Percentiles rank a stretch among this genome's conserved stretches.
Conservation (phyloP, 2,797 vertebrate species). For the Telmatherina bonti region DNA sequence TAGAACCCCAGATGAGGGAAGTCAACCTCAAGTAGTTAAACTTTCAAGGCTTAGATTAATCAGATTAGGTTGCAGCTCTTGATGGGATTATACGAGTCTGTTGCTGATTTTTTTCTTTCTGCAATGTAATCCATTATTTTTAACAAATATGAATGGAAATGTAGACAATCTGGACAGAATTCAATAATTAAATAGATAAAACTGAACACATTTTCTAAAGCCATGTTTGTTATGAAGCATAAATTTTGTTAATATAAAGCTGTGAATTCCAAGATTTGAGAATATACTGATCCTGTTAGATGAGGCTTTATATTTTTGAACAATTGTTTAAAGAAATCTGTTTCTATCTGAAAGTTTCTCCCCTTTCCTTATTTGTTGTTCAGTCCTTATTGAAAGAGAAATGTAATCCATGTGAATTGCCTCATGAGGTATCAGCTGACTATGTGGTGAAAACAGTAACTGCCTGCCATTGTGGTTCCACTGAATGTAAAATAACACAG, state of each 20-base stretch:
- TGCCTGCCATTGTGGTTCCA: constrained; percentile 23
- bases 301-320: not conserved
- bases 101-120: not conserved
- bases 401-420: constrained; percentile 54
- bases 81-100: not conserved
- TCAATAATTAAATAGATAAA: not conserved
- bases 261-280: not conserved
- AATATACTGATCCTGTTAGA: not conserved
- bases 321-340: not conserved
- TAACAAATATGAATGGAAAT: not conserved
- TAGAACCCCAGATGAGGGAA: constrained; percentile 21
- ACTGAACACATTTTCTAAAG: not conserved
- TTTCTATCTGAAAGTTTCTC: constrained; percentile 30
- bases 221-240: not conserved
- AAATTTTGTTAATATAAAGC: not conserved
- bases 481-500: constrained; percentile 2
- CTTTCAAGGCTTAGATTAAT: not conserved
- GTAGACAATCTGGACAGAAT: not conserved
- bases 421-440: constrained; percentile 43
- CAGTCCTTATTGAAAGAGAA: constrained; percentile 41
- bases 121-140: not conserved
- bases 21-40: constrained; percentile 17
- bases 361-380: constrained; percentile 26
- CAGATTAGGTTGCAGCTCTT: not conserved
- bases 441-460: constrained; percentile 49